Percentiles rank a stretch among this genome's conserved stretches.
Conservation (phyloP, 2,113 vertebrate genomes). For the Salminus brasiliensis region DNA sequence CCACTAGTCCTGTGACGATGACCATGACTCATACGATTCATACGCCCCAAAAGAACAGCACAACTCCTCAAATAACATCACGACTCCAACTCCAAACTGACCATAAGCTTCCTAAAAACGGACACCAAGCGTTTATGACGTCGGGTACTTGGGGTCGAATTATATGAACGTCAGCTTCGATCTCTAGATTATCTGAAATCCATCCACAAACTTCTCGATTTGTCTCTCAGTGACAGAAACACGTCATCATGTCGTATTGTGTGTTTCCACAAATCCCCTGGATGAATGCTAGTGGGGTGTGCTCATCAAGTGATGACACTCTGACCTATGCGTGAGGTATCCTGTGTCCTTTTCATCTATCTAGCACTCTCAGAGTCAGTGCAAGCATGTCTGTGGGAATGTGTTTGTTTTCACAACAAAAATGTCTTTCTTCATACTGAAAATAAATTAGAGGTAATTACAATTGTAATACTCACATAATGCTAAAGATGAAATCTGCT, state of each 20-base stretch:
- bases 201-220: background rate
- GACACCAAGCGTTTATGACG: background rate
- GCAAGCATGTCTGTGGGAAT: background rate
- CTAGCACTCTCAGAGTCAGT: background rate
- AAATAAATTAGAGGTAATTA: too few relatives aligned
- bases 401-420: background rate
- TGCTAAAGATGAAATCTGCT: too few relatives aligned
- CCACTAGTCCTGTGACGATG: background rate
- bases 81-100: background rate
- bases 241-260: background rate
- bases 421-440: too few relatives aligned
- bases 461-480: too few relatives aligned
- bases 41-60: background rate
- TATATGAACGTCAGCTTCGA: constrained; percentile 13
- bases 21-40: background rate
- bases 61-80: constrained; percentile 26
- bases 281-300: background rate
- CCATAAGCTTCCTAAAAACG: background rate
- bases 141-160: background rate
- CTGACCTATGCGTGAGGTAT: constrained; percentile 2
- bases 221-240: background rate
- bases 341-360: constrained; percentile 1
- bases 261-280: background rate
- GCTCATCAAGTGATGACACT: background rate
- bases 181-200: background rate